Conservation (phyloP, 2,888 invertebrate species). For the Odontomyia ornata region DNA sequence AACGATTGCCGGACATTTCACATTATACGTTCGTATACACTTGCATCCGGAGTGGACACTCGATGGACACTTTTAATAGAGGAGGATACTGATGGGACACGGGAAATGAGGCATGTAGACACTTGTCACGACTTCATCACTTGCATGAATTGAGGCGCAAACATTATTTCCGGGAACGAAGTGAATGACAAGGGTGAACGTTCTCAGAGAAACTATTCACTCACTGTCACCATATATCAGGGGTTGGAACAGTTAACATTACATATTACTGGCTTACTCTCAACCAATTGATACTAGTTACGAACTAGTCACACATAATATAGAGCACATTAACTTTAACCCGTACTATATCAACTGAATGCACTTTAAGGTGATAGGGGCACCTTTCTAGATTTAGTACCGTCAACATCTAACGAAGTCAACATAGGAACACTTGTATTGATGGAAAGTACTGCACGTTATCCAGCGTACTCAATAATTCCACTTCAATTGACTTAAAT, state of each 20-base stretch:
- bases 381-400: too few relatives aligned
- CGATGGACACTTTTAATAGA: background rate
- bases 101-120: background rate
- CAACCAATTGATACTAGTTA: too few relatives aligned
- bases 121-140: conserved; percentile 5
- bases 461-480: background rate
- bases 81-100: background rate
- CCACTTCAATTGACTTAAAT: background rate
- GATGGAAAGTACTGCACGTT: background rate
- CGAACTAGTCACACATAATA: too few relatives aligned
- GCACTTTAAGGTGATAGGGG: too few relatives aligned
- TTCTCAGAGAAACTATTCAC: too few relatives aligned
- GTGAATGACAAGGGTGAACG: too few relatives aligned
- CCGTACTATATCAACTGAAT: too few relatives aligned
- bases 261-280: too few relatives aligned
- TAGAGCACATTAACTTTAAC: too few relatives aligned
- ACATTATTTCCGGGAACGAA: background rate
- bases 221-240: too few relatives aligned
- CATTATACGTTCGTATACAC: conserved; percentile 24
- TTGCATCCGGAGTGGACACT: background rate
- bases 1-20: conserved; percentile 22
- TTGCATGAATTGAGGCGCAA: background rate
- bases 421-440: background rate
- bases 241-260: too few relatives aligned
- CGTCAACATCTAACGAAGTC: background rate